Evolutionary conservation across 92 coral and sea anemone species (phyloP), one percentile per base, ranked within the genome.

Genomic region (Virgularia gustaviana): DNA sequence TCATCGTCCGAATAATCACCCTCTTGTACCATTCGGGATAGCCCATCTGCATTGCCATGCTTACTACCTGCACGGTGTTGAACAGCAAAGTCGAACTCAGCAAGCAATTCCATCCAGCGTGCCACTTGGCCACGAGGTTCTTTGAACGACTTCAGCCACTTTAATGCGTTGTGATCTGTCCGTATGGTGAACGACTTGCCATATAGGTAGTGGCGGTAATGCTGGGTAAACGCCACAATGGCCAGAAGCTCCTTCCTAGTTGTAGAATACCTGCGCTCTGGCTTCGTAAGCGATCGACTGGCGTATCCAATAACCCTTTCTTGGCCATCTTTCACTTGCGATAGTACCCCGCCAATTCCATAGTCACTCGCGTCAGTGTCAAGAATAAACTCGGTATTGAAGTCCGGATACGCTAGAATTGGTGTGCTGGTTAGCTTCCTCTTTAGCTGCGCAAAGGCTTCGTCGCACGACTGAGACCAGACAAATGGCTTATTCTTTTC

Each of bases 11-110:
- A n/a, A n/a, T n/a, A n/a, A n/a, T n/a, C n/a, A n/a, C n/a, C n/a
- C n/a, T n/a, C n/a, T n/a, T n/a, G n/a, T n/a, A n/a, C n/a, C n/a
- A n/a, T n/a, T 9, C 87, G 42, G 1, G 79, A 71, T 2, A 83
- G 32, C 6, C 63, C 87, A 19, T 72, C 87, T 0, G 87, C 87
- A 30, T 78, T 78, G 7, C 71, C n/a, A n/a, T n/a, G n/a, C n/a
- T n/a, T n/a, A n/a, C n/a, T n/a, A 2, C 87, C 87, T 13, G 84
- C 42, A 1, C 87, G 12, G 51, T 83, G 75, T 7, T 57, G 60
- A 15, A 82, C 78, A 5, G 60, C 78, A 20, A 77, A 82, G 33
- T 82, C 83, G 27, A 54, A 71, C 16, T 67, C 65, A 53, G 76
- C 79, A 11, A 82, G 25, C 0, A 66, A 22, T 57, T 75, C 8